Base-by-base conservation (phyloP, 2,888 invertebrate genomes). In the Actias luna region DNA sequence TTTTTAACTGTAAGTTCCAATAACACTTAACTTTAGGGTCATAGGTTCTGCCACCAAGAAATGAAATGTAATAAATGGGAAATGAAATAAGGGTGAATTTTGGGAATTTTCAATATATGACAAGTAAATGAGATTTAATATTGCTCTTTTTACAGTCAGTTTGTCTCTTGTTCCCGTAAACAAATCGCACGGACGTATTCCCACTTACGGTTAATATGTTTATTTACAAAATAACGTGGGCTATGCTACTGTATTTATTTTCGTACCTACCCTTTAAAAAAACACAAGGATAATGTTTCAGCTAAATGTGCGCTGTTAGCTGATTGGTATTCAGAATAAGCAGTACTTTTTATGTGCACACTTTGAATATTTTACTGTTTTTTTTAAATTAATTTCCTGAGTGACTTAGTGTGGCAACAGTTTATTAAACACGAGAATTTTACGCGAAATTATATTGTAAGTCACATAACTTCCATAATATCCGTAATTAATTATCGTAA, bases 191-290 rank as follows among this genome's bases (percentile, higher is more conserved):
- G 70, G 76, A 71, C 80, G 84, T 77, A 77, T 77, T 79, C 74
- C 83, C 85, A 84, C 87, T 87, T 83, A 83, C 76, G 76, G 82
- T 83, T 88, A 88, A 89, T 89, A 88, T 88, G 87, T 87, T 89
- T 89, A 89, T 88, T 88, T 88, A 85, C 83, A 63, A 63, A 63
- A 55, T 63, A 55, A 22, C 59, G 22, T 52, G 29, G 36, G 27
- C 29, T 36, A 31, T 36, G 22, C 46, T 42, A 35, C 35, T 39
- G 29, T 61, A 39, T 36, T 61, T 61, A 22, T 61, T 31, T 61
- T 22, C 50, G 10, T 60, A 33, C 50, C 36, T 55, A 35, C n/a
- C 22, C n/a, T 14, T n/a, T 39, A 42, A 55, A 16, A 27, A 55
- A 29, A 55, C 10, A 27, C 27, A 55, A 27, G 29, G 42, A 25